These are phyloP conservation scores for Sarcophaga bullata DNA, from an alignment of 1,140 invertebrate genomes.

Conservation along the genomic window DNA sequence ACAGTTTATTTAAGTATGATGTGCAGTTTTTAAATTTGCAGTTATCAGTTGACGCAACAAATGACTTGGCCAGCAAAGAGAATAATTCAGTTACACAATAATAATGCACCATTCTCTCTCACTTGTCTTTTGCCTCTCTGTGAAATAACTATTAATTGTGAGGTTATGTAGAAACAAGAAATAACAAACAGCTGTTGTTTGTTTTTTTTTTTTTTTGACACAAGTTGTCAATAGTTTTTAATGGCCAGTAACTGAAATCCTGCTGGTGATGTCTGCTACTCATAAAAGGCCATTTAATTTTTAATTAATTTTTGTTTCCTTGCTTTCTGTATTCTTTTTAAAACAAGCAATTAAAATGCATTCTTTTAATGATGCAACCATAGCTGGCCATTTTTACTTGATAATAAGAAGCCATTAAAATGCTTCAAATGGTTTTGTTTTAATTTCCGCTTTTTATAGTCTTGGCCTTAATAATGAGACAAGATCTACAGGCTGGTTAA, in stretches of 20 bases:
- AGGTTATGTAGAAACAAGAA: too few species aligned
- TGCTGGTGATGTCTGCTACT: too few species aligned
- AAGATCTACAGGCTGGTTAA: background rate
- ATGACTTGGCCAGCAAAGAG: background rate
- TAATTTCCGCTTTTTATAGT: background rate
- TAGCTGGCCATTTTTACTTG: background rate
- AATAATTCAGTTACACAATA: background rate
- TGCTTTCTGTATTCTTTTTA: background rate
- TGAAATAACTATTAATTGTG: too few species aligned
- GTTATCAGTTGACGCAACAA: background rate
- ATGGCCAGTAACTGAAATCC: background rate
- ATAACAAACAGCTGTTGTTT: background rate
- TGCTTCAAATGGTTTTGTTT: background rate
- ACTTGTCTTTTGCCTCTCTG: too few species aligned
- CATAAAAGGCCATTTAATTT: background rate
- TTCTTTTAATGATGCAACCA: background rate
- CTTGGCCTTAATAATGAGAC: background rate
- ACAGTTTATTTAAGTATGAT: background rate
- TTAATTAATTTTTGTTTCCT: slow-evolving; percentile 21
- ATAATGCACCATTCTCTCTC: background rate
- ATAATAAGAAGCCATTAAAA: background rate
- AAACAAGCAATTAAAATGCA: slow-evolving; percentile 18
- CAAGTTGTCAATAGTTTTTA: slow-evolving; percentile 7
- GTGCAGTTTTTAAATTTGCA: background rate
- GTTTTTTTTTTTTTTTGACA: too few species aligned